These are phyloP conservation scores for Hafferia zeledoni DNA, from an alignment of 2,797 vertebrate species.

Conservation along the genomic window DNA sequence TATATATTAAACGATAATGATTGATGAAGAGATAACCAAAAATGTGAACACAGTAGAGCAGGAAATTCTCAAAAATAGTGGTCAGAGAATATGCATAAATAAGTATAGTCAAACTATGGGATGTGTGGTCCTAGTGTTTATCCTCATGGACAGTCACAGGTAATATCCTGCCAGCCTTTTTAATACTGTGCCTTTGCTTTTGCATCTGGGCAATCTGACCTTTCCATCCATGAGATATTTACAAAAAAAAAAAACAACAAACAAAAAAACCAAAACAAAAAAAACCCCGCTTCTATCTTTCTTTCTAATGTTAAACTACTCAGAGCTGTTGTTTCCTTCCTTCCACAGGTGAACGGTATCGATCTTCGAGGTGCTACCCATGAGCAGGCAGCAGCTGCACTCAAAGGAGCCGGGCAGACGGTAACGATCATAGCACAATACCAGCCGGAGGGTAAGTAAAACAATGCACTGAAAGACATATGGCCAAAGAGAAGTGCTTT, in stretches of 20 bases:
- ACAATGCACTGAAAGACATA: background rate
- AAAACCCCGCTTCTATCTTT: background rate
- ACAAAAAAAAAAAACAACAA: accelerated
- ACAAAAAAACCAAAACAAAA: background rate
- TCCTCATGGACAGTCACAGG: accelerated
- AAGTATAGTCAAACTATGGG: background rate
- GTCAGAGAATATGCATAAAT: background rate
- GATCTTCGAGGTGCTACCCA: conserved; percentile 94
- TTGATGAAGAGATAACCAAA: background rate
- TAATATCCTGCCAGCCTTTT: background rate
- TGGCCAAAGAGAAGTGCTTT: background rate
- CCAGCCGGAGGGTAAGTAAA: conserved; percentile 92
- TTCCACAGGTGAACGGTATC: conserved; percentile 90
- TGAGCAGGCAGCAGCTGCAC: conserved; percentile 92
- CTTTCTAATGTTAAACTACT: background rate
- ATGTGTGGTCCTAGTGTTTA: accelerated
- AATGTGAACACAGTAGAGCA: background rate
- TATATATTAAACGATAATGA: background rate
- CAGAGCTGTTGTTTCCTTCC: background rate
- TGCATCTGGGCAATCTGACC: background rate
- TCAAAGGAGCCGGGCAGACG: conserved; percentile 95
- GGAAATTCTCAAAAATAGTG: background rate
- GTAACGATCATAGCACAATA: conserved; percentile 97
- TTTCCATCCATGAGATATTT: background rate
- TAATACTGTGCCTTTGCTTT: background rate